Conservation (phyloP, 2,888 invertebrate species). For the Phaedon cochleariae region DNA sequence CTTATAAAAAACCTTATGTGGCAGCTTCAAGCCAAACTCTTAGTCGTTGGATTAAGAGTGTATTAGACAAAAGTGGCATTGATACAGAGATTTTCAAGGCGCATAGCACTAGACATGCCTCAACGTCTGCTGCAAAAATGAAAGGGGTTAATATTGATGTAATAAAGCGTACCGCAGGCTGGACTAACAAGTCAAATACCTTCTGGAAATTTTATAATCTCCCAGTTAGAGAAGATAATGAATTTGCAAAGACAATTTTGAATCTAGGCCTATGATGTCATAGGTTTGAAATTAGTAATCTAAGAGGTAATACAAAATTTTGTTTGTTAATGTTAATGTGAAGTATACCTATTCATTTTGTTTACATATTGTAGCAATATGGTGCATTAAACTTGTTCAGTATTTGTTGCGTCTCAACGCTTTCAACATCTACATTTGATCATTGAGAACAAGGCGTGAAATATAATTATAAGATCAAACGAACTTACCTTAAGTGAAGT, state of each 20-base stretch:
- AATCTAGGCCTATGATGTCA: not conserved
- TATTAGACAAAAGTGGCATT: not conserved
- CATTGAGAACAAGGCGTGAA: too few relatives aligned
- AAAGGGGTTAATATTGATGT: not conserved
- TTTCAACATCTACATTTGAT: not conserved
- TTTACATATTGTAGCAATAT: too few relatives aligned
- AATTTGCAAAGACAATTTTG: not conserved
- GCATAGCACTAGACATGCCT: constrained; percentile 4
- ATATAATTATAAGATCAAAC: too few relatives aligned
- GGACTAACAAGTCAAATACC: not conserved
- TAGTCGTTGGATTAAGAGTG: not conserved
- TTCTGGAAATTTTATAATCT: not conserved
- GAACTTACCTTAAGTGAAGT: too few relatives aligned
- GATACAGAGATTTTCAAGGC: not conserved
- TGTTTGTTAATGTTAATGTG: too few relatives aligned
- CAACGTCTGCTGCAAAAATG: not conserved
- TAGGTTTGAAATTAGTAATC: too few relatives aligned
- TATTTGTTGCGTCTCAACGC: constrained; percentile 4
- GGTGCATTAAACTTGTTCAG: constrained; percentile 4
- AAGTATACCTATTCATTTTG: not conserved
- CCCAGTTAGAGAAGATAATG: not conserved
- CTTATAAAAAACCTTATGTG: not conserved
- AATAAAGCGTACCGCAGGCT: constrained; percentile 2
- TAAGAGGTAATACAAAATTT: too few relatives aligned
- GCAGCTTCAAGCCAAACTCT: not conserved